phyloP scores from a whole-genome alignment of 2,888 invertebrate genomes.

The Cerastis leucographa region DNA sequence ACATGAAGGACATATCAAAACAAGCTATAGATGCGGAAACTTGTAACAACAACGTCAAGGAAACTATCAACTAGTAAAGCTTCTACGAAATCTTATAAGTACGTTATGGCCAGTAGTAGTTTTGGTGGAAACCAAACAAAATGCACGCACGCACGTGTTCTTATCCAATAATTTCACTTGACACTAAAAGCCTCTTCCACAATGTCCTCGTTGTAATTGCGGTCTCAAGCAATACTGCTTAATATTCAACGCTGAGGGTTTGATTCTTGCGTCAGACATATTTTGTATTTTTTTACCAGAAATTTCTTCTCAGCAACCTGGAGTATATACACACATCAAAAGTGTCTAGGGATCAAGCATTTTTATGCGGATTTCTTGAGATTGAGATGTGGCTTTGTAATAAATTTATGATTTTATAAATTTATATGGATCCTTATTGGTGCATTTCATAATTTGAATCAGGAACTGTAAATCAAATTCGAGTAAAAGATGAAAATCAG shows the following conservation, averaged over 20 bases:
- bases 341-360: no score
- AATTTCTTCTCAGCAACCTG: neutral
- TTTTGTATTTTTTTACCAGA: neutral
- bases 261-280: neutral
- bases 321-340: no score
- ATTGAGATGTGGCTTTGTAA: no score
- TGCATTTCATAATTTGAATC: no score
- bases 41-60: slow-evolving; percentile 1
- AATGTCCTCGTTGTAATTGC: neutral
- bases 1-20: neutral
- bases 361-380: no score
- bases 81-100: slow-evolving; percentile 2
- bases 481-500: no score
- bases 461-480: no score
- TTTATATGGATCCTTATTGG: no score
- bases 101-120: slow-evolving; percentile 11
- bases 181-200: neutral
- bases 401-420: no score
- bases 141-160: neutral
- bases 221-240: neutral
- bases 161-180: neutral
- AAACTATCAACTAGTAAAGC: neutral
- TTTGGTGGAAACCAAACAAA: neutral
- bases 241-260: neutral
- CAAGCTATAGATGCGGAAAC: neutral